Evolutionary conservation across 1,140 invertebrate genomes (phyloP).

Genomic region (Eufriesea mexicana): DNA sequence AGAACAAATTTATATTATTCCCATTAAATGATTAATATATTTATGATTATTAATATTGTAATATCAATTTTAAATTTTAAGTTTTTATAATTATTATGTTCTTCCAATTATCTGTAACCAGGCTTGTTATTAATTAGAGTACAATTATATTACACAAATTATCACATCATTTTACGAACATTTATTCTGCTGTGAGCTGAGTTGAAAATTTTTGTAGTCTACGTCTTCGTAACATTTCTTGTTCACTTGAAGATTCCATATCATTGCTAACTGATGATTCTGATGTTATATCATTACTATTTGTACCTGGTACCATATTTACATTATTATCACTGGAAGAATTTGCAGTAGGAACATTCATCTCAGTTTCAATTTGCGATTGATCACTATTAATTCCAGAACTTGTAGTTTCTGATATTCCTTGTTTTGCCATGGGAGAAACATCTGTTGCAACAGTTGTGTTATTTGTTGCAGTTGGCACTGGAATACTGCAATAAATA

Average conservation of each 20-base stretch:
- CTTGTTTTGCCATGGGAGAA: slow-evolving; percentile 40
- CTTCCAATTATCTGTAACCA: slow-evolving; percentile 53
- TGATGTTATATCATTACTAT: slow-evolving; percentile 55
- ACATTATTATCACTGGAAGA: slow-evolving; percentile 52
- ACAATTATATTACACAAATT: slow-evolving; percentile 66
- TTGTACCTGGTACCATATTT: slow-evolving; percentile 43
- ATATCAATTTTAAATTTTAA: slow-evolving; percentile 60
- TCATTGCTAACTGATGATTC: slow-evolving; percentile 62
- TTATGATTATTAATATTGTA: slow-evolving; percentile 46
- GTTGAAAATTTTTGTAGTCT: slow-evolving; percentile 87
- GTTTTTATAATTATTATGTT: slow-evolving; percentile 50
- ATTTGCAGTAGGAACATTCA: slow-evolving; percentile 43
- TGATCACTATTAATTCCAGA: slow-evolving; percentile 27
- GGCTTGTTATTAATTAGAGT: slow-evolving; percentile 56
- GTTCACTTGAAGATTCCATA: slow-evolving; percentile 78
- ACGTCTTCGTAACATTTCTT: slow-evolving; percentile 84
- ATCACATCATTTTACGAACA: slow-evolving; percentile 59
- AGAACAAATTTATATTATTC: slow-evolving; percentile 25
- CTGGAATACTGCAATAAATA: slow-evolving; percentile 71
- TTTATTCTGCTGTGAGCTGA: slow-evolving; percentile 53
- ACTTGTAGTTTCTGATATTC: slow-evolving; percentile 10
- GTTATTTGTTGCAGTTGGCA: slow-evolving; percentile 56
- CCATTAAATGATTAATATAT: slow-evolving; percentile 47
- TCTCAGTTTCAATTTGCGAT: slow-evolving; percentile 17
- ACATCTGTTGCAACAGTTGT: slow-evolving; percentile 26